Percentiles rank a stretch among this genome's conserved stretches.
Conservation (phyloP, 2,797 vertebrate genomes). For the Manis javanica region DNA sequence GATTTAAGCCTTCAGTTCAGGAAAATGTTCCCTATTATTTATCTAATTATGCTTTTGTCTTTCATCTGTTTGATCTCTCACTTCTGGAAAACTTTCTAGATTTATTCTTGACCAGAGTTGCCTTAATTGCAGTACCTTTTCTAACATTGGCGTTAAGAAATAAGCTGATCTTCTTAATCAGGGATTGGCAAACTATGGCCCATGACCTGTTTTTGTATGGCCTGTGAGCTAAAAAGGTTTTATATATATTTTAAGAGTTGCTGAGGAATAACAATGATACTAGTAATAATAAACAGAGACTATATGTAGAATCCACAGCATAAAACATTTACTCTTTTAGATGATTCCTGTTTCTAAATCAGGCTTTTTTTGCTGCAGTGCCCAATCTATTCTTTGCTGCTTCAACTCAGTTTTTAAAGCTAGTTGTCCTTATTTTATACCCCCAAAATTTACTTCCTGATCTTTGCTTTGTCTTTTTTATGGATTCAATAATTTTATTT, state of each 20-base stretch:
- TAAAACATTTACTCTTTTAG: neutral
- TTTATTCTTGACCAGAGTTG: neutral
- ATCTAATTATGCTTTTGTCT: neutral
- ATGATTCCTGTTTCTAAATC: conserved; percentile 11
- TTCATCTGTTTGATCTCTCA: neutral
- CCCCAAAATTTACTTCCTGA: neutral
- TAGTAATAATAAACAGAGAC: neutral
- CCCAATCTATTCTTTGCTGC: neutral
- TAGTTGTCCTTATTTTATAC: neutral
- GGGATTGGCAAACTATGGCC: neutral
- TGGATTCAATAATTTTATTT: neutral
- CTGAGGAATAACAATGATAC: neutral
- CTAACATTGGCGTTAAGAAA: neutral
- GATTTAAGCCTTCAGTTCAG: neutral
- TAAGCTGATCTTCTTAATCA: neutral
- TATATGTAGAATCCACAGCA: neutral
- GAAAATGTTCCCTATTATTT: neutral
- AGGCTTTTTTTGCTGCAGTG: neutral
- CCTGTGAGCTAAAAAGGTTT: neutral
- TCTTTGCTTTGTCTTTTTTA: neutral
- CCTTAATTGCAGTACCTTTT: neutral
- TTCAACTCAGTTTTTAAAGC: neutral
- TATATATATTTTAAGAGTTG: neutral
- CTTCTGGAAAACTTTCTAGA: neutral
- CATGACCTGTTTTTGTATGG: neutral